phyloP scores from a whole-genome alignment of 2,797 vertebrate genomes.

The Astyanax mexicanus region DNA sequence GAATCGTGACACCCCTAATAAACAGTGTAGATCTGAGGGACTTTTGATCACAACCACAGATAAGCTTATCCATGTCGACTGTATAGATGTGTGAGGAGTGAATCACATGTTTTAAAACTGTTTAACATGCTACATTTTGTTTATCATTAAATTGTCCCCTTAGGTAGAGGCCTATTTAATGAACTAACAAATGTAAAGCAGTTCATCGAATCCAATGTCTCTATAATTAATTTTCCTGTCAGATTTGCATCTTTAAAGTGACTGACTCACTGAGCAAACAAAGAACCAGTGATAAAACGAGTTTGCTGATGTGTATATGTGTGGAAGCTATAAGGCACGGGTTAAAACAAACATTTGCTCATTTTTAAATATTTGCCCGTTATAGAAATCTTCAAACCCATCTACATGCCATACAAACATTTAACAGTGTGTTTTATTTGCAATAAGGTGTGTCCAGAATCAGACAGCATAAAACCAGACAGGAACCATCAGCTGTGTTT shows the following conservation, averaged over 20 bases:
- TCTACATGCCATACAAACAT: neutral
- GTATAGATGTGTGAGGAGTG: too few species aligned
- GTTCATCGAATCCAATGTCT: too few species aligned
- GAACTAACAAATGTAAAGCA: too few species aligned
- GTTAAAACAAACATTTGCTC: neutral
- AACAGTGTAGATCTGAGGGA: too few species aligned
- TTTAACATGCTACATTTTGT: too few species aligned
- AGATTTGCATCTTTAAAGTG: neutral
- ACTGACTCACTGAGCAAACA: neutral
- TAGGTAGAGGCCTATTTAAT: too few species aligned
- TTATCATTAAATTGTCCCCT: too few species aligned
- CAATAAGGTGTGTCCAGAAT: neutral
- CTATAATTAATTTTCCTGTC: neutral
- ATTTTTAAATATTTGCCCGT: slow-evolving; percentile 11
- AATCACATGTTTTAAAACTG: too few species aligned
- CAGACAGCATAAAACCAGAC: neutral
- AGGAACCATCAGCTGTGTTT: neutral
- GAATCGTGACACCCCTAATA: too few species aligned
- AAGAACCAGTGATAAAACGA: neutral
- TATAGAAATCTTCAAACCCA: too few species aligned
- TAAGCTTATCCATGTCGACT: too few species aligned
- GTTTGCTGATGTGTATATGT: neutral
- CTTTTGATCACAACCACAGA: too few species aligned
- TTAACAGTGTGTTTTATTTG: neutral
- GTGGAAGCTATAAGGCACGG: neutral